Base-by-base conservation (phyloP, 2,888 invertebrate genomes). In the Drosophila yooni region DNA sequence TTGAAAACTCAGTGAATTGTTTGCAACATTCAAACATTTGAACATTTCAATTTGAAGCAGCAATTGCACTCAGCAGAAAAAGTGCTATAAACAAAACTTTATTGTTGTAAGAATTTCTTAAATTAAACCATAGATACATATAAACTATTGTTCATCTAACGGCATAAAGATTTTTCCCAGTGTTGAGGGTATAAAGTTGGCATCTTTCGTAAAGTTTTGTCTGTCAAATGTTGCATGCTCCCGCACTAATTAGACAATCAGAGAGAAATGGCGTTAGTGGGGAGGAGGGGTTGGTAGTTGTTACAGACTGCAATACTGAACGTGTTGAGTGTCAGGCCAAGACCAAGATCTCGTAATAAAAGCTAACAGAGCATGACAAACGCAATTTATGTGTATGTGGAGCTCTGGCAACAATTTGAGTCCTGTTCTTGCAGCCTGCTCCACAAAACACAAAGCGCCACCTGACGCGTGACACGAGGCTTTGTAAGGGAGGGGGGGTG, bases 331-430 rank as follows among this genome's bases (percentile, higher is more conserved):
- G 82, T 79, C 85, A 74, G 63, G 69, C 71, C 85, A 83, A 87
- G 88, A 89, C 85, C 56, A 56, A 89, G 82, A 79, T 70, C 79
- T 74, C 65, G 74, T 82, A 88, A 89, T 85, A 89, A 89, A 85
- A 82, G 88, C 82, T 80, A 85, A 85, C 85, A 80, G 70, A 85
- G 88, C 85, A 82, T 84, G 85, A 82, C 88, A 88, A 75, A 88
- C 82, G 89, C 85, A 89, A 85, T 85, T 89, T 89, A 89, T 83
- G 84, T 86, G 79, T 61, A 70, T 78, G 85, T 62, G 36, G 18
- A 27, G 70, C 51, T 38, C 34, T 34, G 61, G 58, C 73, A 62
- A 54, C 74, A 69, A 40, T 69, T 33, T 56, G 56, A 67, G 56
- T 27, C 25, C 59, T 64, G 62, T 56, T 33, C 51, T 70, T 51